phyloP scores from a whole-genome alignment of 2,113 vertebrate genomes.

The Oplegnathus fasciatus region DNA sequence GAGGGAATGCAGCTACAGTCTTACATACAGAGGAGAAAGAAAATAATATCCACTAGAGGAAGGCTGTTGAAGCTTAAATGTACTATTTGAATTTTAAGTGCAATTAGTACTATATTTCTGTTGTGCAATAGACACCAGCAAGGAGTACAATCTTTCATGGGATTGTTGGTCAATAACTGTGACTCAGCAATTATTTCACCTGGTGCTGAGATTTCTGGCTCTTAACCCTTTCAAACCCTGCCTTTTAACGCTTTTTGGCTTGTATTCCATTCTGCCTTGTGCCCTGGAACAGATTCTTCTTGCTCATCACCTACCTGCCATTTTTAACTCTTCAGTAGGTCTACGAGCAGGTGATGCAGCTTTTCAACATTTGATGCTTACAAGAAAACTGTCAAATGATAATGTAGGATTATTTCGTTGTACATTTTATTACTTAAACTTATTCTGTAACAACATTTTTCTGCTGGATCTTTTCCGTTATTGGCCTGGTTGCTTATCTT shows the following conservation, averaged over 20 bases:
- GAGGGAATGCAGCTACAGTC: background rate
- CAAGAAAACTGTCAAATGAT: background rate
- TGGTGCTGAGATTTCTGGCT: background rate
- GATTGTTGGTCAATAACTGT: slow-evolving; percentile 4
- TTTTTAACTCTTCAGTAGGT: background rate
- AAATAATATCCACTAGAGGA: background rate
- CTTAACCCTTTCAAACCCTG: too few relatives aligned
- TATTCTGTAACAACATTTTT: background rate
- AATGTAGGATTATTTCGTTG: background rate
- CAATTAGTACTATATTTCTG: background rate
- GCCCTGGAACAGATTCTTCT: slow-evolving; percentile 6
- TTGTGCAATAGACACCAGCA: background rate
- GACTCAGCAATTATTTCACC: background rate
- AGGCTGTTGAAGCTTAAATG: too few relatives aligned
- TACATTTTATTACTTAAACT: too few relatives aligned
- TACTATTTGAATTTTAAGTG: background rate
- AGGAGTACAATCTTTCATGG: background rate
- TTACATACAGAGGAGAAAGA: background rate
- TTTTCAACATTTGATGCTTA: background rate
- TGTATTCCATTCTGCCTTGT: background rate
- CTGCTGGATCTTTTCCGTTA: background rate
- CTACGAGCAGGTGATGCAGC: background rate
- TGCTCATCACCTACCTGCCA: background rate
- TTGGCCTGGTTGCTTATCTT: background rate
- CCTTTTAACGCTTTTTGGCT: background rate